Evolutionary conservation across 1,140 invertebrate genomes (phyloP).

Genomic region (Panulirus ornatus): DNA sequence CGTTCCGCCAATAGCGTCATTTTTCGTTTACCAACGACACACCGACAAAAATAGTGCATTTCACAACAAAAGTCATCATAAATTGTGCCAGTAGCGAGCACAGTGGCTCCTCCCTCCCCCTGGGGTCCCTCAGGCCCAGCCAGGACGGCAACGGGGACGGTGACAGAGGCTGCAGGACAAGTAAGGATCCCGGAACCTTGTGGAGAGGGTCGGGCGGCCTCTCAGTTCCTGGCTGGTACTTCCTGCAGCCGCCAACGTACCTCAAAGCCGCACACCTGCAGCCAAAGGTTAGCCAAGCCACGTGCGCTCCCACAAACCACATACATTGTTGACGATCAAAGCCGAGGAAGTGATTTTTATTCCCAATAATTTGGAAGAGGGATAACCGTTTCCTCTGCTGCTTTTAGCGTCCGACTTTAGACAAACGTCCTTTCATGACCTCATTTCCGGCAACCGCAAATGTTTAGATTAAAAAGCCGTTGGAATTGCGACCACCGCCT

Average conservation of each 20-base stretch:
- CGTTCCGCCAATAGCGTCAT: conserved; percentile 64
- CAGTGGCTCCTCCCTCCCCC: conserved; percentile 33
- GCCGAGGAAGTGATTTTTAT: conserved; percentile 60
- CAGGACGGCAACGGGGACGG: conserved; percentile 15
- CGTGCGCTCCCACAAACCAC: conserved; percentile 48
- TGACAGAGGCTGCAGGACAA: conserved; percentile 38
- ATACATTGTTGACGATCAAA: conserved; percentile 44
- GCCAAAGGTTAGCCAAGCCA: conserved; percentile 54
- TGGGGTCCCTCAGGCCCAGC: conserved; percentile 11
- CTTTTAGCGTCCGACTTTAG: not conserved
- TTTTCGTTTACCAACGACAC: conserved; percentile 52
- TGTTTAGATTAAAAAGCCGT: not conserved
- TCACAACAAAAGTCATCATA: conserved; percentile 65
- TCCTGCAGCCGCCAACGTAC: conserved; percentile 47
- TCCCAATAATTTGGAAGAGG: not conserved
- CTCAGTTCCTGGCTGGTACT: conserved; percentile 59
- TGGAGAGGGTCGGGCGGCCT: conserved; percentile 20
- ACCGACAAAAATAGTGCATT: conserved; percentile 58
- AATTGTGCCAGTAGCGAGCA: conserved; percentile 48
- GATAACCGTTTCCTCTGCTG: conserved; percentile 26
- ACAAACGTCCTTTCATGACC: conserved; percentile 46
- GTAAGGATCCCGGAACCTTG: conserved; percentile 42
- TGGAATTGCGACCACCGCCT: not conserved
- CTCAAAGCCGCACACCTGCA: conserved; percentile 41
- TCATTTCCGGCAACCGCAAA: conserved; percentile 35